Base-by-base conservation (phyloP, 1,140 invertebrate species). In the Saccostrea cuccullata region DNA sequence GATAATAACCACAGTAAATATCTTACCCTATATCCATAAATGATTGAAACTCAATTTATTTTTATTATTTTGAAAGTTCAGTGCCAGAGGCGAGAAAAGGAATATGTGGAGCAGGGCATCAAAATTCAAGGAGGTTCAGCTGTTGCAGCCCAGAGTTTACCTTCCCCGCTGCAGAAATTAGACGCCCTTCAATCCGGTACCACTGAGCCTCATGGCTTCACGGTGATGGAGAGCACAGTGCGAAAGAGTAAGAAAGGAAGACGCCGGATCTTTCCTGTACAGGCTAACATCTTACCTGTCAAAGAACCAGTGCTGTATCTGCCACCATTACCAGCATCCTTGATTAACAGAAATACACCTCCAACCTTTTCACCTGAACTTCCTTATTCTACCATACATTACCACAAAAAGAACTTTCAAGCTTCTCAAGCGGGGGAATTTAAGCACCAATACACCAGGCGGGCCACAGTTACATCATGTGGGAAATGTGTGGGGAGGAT, bases 41-140 rank as follows among this genome's bases (percentile, higher is more conserved):
- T 9, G 26, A 15, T 36, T 83, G 20, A 11, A 36, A 36, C 40
- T 9, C n/a, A 8, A 11, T n/a, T n/a, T n/a, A n/a, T n/a, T n/a
- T n/a, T n/a, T n/a, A n/a, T n/a, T n/a, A n/a, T n/a, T n/a, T n/a
- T 84, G 11, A 20, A 86, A 67, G 85, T 86, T 73, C 67, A 73
- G 56, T n/a, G 40, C 36, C 30, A 70, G 85, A 73, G 85, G 55
- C n/a, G 20, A 0, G 85, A 86, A 6, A 86, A 20, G 8, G 70
- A 73, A 30, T n/a, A 23, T 15, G 47, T 86, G 64, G 67, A 77
- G 40, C 85, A 86, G 67, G 85, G 85, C n/a, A 26, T 86, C 2
- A 3, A 70, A 23, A 12, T 83, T 11, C 26, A 4, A 17, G 8
- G 4, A 3, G 26, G 12, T 8, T 20, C 82, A 36, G 26, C 40